Base-by-base conservation (phyloP, 2,888 invertebrate species). In the Hyposoter dolosus region DNA sequence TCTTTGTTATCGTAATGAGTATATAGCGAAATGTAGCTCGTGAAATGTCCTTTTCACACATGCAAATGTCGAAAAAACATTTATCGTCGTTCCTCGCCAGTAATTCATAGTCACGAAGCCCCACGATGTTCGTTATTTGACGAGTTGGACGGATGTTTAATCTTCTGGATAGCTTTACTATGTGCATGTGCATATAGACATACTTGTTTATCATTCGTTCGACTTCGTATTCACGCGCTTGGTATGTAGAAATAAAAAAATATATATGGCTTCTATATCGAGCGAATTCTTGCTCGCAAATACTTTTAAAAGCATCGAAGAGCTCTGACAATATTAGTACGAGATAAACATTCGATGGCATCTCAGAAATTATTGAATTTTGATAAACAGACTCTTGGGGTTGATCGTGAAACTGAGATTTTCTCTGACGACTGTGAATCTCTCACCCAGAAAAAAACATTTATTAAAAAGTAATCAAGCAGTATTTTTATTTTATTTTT, bases 21-120 rank as follows among this genome's bases (percentile, higher is more conserved):
- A n/a, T 15, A 19, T 47, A 19, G 65, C 50, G 32, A 35, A 69
- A 76, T 60, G 43, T 10, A 63, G 32, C 74, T 71, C 71, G 63
- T 40, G 80, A 71, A 63, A 79, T 72, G 45, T 72, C 72, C 66
- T 77, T 47, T 77, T 71, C 71, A 40, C 84, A 72, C 71, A 81
- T 84, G 76, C 66, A 84, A 84, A 81, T 84, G 53, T 9, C 47
- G 84, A 12, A 77, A 71, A 66, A 77, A 83, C 53, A 74, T 84
- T 65, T 76, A 50, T 66, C 72, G 76, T 45, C 69, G n/a, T 50
- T 35, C 43, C 50, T 60, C 40, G n/a, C 45, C 9, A 32, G 32
- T 65, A 12, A 50, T 77, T 40, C 40, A 17, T 66, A 50, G 15
- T 66, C 66, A 17, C 40, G 40, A 60, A 53, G 45, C 43, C n/a